Evolutionary conservation across 2,113 vertebrate genomes (phyloP).

Genomic region (Podocnemis expansa): DNA sequence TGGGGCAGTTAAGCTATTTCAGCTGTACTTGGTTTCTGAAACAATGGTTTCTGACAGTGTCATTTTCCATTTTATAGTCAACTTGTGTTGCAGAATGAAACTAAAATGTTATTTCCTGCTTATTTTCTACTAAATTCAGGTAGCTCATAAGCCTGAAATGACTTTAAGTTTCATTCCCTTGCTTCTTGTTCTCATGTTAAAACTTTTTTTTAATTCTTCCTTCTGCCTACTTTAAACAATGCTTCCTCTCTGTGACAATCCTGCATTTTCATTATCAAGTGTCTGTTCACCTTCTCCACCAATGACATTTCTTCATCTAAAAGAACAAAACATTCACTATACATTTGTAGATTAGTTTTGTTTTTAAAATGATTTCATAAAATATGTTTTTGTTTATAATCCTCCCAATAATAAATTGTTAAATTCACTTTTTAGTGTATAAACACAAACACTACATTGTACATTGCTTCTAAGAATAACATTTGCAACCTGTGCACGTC

Average conservation of each 20-base stretch:
- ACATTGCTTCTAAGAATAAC: not conserved
- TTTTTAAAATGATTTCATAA: not conserved
- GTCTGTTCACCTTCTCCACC: not conserved
- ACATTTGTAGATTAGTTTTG: not conserved
- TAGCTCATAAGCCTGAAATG: constrained; percentile 34
- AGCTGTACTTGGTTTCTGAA: constrained; percentile 38
- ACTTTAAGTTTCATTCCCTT: constrained; percentile 33
- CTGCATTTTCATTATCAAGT: not conserved
- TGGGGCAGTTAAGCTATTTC: constrained; percentile 20
- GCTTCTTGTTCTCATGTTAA: constrained; percentile 27
- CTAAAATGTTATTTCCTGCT: constrained; percentile 50
- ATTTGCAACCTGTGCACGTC: constrained; percentile 12
- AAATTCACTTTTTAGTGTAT: not conserved
- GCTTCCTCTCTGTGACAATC: constrained; percentile 17
- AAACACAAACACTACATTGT: not conserved
- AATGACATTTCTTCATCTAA: not conserved
- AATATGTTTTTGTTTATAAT: not conserved
- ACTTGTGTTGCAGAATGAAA: constrained; percentile 13
- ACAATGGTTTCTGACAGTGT: constrained; percentile 42
- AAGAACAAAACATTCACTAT: not conserved
- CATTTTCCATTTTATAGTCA: constrained; percentile 54
- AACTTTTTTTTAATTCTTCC: constrained; percentile 16
- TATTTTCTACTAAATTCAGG: constrained; percentile 32
- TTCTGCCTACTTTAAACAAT: not conserved
- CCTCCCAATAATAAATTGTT: not conserved